phyloP scores from a whole-genome alignment of 1,140 invertebrate genomes.

The Diploscapter pachys region DNA sequence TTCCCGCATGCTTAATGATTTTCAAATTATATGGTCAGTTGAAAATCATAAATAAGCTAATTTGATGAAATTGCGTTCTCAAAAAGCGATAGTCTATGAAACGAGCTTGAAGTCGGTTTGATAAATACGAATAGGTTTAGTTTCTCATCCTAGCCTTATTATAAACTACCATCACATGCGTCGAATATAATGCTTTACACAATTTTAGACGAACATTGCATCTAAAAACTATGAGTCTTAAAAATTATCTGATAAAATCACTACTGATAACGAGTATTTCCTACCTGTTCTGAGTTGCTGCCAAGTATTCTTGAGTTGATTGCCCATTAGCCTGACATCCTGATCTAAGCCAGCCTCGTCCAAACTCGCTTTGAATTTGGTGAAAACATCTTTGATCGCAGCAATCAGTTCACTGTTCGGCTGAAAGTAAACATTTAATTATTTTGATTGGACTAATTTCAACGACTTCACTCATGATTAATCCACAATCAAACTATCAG shows the following conservation, averaged over 20 bases:
- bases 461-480: background rate
- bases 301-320: constrained; percentile 33
- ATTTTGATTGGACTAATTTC: background rate
- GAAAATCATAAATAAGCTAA: background rate
- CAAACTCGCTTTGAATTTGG: constrained; percentile 27
- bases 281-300: constrained; percentile 34
- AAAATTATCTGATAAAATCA: constrained; percentile 12
- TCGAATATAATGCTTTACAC: too few species aligned
- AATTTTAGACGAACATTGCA: background rate
- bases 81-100: constrained; percentile 13
- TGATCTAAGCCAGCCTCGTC: constrained; percentile 31
- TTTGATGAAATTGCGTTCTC: background rate
- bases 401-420: constrained; percentile 31
- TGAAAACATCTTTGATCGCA: constrained; percentile 31
- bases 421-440: constrained; percentile 15
- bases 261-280: constrained; percentile 20
- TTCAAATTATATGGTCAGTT: background rate
- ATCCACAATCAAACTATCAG: background rate
- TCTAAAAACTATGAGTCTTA: background rate
- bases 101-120: background rate
- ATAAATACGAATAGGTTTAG: too few species aligned
- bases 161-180: too few species aligned
- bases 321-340: constrained; percentile 33
- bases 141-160: too few species aligned
- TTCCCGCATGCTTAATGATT: background rate